Base-by-base conservation (phyloP, 2,888 invertebrate species). In the Dexiosoma caninum region DNA sequence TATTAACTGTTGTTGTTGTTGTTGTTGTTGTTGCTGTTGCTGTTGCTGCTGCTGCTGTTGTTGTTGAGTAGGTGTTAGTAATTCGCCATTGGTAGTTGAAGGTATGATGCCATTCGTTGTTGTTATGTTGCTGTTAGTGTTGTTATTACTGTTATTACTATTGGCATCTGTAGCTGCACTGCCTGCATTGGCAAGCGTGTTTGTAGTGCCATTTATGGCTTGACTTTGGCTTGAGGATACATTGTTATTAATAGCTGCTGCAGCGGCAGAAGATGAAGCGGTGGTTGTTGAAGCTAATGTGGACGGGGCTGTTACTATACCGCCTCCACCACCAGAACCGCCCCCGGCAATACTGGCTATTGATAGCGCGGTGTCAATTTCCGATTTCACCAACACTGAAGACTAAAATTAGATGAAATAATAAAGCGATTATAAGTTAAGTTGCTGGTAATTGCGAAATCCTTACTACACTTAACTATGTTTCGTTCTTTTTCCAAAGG, bases 381-480 rank as follows among this genome's bases (percentile, higher is more conserved):
- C 93, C 84, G 92, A 92, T 91, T 93, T 89, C 83, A 89, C 86
- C 87, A 89, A 88, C 88, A 89, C 88, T 89, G 89, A 86, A 84
- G 89, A 88, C 89, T 89, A 85, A 74, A 72, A 70, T 40, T 67
- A 67, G 9, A 77, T 1, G 46, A 46, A 49, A 77, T 44, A 46
- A 79, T 80, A 66, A 64, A 69, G 14, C 30, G 12, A 37, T 70
- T 64, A 16, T 67, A 27, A 62, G 49, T 59, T 51, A 55, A 57
- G 37, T 9, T 16, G 9, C 8, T 6, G 12, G 0, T 19, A 46
- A 21, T 12, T 46, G 21, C 21, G 3, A 23, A 21, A 16, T 42
- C 14, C 16, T 42, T 42, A 6, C 27, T 27, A 6, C 4, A 27
- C n/a, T n/a, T n/a, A n/a, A n/a, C n/a, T n/a, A n/a, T n/a, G n/a